Conservation (phyloP, 92 coral and sea anemone species). For the Galaxea fascicularis region DNA sequence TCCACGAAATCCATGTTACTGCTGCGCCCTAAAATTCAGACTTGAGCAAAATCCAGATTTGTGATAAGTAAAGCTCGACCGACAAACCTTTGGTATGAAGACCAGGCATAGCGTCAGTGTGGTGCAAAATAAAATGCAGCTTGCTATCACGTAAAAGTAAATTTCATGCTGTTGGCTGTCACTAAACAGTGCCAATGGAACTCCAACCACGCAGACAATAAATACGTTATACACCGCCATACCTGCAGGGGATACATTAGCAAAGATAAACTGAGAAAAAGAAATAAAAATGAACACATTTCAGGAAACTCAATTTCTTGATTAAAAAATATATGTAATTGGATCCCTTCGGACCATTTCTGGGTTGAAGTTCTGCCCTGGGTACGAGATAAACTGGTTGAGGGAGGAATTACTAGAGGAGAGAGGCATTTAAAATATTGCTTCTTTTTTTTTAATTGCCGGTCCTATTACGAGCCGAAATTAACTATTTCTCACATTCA, state of each 20-base stretch:
- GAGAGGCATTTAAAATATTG: too few species aligned
- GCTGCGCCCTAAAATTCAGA: not conserved
- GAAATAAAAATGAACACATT: too few species aligned
- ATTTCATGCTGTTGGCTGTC: slow-evolving; percentile 54
- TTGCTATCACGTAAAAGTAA: slow-evolving; percentile 65
- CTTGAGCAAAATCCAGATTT: not conserved
- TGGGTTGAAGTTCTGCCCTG: too few species aligned
- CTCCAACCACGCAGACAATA: slow-evolving; percentile 72
- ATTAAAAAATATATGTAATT: too few species aligned
- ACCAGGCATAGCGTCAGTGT: slow-evolving; percentile 80
- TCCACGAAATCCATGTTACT: too few species aligned
- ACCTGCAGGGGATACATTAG: slow-evolving; percentile 34
- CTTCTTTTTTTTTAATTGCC: too few species aligned
- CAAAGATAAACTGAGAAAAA: not conserved
- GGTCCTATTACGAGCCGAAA: too few species aligned
- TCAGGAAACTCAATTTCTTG: too few species aligned
- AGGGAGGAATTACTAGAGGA: too few species aligned
- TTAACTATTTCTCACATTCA: too few species aligned
- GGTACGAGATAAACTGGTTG: too few species aligned
- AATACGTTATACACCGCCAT: slow-evolving; percentile 86
- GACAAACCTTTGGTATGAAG: slow-evolving; percentile 80
- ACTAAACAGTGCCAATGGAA: slow-evolving; percentile 59
- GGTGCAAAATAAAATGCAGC: slow-evolving; percentile 78
- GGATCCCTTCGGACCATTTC: too few species aligned
- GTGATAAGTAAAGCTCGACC: not conserved